Evolutionary conservation across 2,113 vertebrate genomes (phyloP).

Genomic region (Alosa alosa): DNA sequence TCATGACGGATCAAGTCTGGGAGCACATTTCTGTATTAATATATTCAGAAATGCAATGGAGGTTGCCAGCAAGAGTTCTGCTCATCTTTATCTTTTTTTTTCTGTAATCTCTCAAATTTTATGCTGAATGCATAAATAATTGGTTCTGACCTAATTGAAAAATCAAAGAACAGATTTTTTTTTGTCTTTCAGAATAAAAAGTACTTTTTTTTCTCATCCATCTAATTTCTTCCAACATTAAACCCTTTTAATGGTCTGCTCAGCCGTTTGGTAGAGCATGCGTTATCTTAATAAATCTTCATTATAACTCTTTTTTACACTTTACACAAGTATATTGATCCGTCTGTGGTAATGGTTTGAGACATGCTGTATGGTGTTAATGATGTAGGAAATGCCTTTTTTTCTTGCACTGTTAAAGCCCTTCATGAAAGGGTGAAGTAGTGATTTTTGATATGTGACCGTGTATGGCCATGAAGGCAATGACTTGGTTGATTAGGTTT

Average conservation of each 20-base stretch:
- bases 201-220: too few species aligned
- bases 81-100: neutral
- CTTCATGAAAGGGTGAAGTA: neutral
- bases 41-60: neutral
- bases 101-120: neutral
- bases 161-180: slow-evolving; percentile 16
- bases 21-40: neutral
- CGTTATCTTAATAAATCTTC: too few species aligned
- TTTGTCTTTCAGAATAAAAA: neutral
- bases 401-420: too few species aligned
- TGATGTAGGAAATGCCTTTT: too few species aligned
- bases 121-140: slow-evolving; percentile 17
- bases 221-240: too few species aligned
- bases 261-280: neutral
- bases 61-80: neutral
- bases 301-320: too few species aligned
- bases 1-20: neutral
- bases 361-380: too few species aligned
- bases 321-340: too few species aligned
- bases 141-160: slow-evolving; percentile 8
- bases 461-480: slow-evolving; percentile 4
- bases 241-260: neutral
- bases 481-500: slow-evolving; percentile 24
- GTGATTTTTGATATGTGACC: neutral
- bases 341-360: too few species aligned